Percentiles rank a stretch among this genome's conserved stretches.
These are phyloP conservation scores for Pyrrhosoma nymphula DNA, from an alignment of 2,888 invertebrate species.

Conservation along the genomic window DNA sequence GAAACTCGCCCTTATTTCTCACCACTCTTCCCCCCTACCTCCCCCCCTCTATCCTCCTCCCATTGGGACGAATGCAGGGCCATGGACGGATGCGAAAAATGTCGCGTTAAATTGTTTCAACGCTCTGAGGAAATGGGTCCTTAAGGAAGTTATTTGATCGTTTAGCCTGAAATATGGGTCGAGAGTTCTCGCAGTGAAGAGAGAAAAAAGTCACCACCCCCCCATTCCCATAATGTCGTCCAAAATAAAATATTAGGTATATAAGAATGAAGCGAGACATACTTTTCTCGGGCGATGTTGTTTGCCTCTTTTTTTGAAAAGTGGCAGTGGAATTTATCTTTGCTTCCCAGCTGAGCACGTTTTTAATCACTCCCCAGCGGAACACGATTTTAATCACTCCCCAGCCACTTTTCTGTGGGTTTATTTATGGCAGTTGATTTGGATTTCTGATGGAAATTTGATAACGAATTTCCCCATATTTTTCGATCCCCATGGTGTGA, in stretches of 20 bases:
- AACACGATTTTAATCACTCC: neutral
- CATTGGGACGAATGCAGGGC: slow-evolving; percentile 29
- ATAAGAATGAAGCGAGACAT: neutral
- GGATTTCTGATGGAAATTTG: too few species aligned
- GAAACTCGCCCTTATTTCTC: neutral
- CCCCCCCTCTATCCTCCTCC: neutral
- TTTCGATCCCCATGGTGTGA: too few species aligned
- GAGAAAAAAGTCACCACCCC: neutral
- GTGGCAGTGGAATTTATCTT: neutral
- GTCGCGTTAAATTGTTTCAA: slow-evolving; percentile 61
- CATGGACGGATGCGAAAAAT: slow-evolving; percentile 59
- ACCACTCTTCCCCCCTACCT: neutral
- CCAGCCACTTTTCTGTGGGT: neutral
- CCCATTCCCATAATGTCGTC: neutral
- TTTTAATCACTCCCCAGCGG: too few species aligned
- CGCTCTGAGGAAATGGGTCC: slow-evolving; percentile 55
- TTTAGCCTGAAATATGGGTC: slow-evolving; percentile 62
- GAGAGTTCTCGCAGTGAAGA: slow-evolving; percentile 22
- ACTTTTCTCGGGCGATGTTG: neutral
- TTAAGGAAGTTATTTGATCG: slow-evolving; percentile 65
- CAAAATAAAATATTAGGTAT: neutral
- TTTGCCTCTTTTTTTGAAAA: neutral
- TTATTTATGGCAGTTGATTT: neutral
- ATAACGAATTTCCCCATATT: too few species aligned
- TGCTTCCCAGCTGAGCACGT: neutral